These are phyloP conservation scores for Oxygymnocypris stewartii DNA, from an alignment of 2,113 vertebrate genomes.

Conservation along the genomic window DNA sequence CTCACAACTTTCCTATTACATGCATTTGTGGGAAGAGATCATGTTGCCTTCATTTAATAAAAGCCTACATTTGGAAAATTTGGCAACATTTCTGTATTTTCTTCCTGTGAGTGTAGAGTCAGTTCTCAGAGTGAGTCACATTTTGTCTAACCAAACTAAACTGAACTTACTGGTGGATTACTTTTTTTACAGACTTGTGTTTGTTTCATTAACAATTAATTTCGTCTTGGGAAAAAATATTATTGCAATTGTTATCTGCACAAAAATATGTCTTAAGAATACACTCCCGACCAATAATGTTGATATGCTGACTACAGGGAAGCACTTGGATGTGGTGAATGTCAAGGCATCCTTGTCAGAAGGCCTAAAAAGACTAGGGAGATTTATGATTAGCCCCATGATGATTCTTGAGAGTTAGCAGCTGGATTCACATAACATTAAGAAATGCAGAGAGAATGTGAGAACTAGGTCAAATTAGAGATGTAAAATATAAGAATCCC, in stretches of 20 bases:
- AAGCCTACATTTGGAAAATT: neutral
- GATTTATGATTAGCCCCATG: constrained; percentile 22
- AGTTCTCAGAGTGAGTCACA: neutral
- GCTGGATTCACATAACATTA: constrained; percentile 46
- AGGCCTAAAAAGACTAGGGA: neutral
- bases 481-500: constrained; percentile 34
- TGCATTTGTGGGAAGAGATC: constrained; percentile 11
- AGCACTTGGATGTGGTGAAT: neutral
- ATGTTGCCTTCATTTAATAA: constrained; percentile 1
- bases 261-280: neutral
- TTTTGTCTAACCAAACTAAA: neutral
- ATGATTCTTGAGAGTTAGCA: constrained; percentile 49
- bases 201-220: neutral
- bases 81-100: neutral
- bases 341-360: neutral
- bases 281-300: neutral
- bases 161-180: neutral
- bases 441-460: constrained; percentile 63
- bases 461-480: constrained; percentile 66
- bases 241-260: neutral
- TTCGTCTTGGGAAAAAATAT: neutral
- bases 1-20: constrained; percentile 4
- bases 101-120: neutral
- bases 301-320: constrained; percentile 33
- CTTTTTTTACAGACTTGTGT: neutral